Conservation (phyloP, 37 sponge, comb jelly and placozoan genomes). For the Beroe forskalii region DNA sequence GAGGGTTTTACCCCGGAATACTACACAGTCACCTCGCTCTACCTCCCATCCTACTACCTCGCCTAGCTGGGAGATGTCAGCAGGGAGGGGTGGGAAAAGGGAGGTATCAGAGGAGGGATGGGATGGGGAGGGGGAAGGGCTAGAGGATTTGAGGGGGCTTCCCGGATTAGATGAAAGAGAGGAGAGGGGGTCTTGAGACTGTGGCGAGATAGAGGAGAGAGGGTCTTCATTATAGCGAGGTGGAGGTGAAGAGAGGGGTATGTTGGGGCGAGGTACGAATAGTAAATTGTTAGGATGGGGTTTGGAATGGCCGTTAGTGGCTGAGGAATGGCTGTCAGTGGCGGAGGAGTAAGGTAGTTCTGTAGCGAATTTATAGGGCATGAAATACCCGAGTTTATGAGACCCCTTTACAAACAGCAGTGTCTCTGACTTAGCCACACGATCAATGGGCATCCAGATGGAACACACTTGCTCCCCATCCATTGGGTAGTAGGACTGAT, state of each 20-base stretch:
- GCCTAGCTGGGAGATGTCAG: not conserved
- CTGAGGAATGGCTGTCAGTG: no score
- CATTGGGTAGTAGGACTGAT: slow-evolving; percentile 36
- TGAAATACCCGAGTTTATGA: slow-evolving; percentile 7
- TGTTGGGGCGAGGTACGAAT: no score
- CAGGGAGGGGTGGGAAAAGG: not conserved
- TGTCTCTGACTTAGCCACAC: not conserved
- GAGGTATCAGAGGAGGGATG: no score
- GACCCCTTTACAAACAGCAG: slow-evolving; percentile 35
- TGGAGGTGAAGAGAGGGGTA: not conserved
- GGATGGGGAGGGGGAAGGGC: no score
- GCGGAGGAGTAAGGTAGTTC: slow-evolving; percentile 25
- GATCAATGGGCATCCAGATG: slow-evolving; percentile 31
- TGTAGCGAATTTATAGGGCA: slow-evolving; percentile 37
- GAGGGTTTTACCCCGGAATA: not conserved
- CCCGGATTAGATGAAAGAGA: no score
- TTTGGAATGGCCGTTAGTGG: no score
- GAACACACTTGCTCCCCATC: slow-evolving; percentile 22
- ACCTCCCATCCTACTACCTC: slow-evolving; percentile 42
- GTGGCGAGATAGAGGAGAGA: no score
- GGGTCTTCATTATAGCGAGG: no score
- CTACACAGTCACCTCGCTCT: slow-evolving; percentile 11
- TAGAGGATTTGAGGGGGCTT: no score
- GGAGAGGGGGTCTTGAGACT: no score
- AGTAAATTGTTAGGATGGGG: no score